Base-by-base conservation (phyloP, 2,113 vertebrate genomes). In the Tachuris rubrigastra region DNA sequence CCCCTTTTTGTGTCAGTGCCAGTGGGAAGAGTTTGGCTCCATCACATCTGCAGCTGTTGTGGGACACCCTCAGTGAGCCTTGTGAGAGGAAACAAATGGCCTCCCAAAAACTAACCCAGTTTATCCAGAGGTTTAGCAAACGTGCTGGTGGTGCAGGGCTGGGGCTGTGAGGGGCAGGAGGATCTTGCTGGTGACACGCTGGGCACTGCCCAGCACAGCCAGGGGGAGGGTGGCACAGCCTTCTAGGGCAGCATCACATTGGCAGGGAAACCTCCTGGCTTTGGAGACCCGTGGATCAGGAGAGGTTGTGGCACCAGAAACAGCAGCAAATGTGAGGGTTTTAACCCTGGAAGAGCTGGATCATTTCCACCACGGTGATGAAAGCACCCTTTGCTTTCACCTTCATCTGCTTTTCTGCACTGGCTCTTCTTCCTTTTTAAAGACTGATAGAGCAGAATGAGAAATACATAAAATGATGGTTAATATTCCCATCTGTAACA, bases 61-160 rank as follows among this genome's bases (percentile, higher is more conserved):
- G 42, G 67, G 59, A 39, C 22, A 59, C 28, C 8, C 21, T 74
- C 69, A 85, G 42, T 53, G 80, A 53, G 10, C 9, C 15, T 31
- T 23, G 14, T 18, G 42, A 65, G 7, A 39, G 44, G 49, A 42
- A 65, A 79, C 4, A 58, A 77, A 63, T 2, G 4, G 4, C 8
- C 10, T 27, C n/a, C 3, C 1, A 8, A 21, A 59, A 47, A 16
- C 12, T 20, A 35, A 14, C 5, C 20, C 6, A 0, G 21, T 41
- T 74, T 41, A 37, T 46, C 31, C 19, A 35, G 31, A 20, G 27
- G 16, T 21, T 71, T 55, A 17, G 33, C 7, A 68, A 47, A 15
- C 2, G 14, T 13, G 28, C 35, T 4, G 14, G 58, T 39, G 42
- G 14, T 63, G 58, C 52, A 19, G 11, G 41, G 49, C 13, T 5